Evolutionary conservation across 2,113 vertebrate species (phyloP).

Genomic region (Furnarius figulus): DNA sequence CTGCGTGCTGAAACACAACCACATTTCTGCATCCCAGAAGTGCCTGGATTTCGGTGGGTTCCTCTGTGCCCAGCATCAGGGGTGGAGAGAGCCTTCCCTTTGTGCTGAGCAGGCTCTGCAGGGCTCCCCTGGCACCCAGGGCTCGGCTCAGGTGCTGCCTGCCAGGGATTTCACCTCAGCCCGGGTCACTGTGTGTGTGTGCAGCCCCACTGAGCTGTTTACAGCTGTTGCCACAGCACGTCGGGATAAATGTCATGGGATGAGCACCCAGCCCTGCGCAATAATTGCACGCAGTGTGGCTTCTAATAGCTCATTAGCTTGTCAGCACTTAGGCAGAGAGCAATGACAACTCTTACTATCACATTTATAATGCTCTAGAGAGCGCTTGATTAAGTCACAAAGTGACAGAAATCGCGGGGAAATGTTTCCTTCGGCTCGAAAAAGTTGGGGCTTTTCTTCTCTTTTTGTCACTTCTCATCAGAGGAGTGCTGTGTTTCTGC

Average conservation of each 20-base stretch:
- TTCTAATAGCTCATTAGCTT: conserved; percentile 62
- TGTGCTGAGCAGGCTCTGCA: accelerated
- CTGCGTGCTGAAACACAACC: accelerated
- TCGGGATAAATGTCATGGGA: conserved; percentile 28
- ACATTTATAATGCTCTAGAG: conserved; percentile 41
- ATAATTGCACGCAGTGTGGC: conserved; percentile 30
- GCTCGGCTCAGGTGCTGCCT: not conserved
- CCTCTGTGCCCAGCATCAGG: not conserved
- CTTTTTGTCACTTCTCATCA: not conserved
- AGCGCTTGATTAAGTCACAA: conserved; percentile 46
- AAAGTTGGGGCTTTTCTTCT: not conserved
- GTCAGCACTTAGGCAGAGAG: conserved; percentile 60
- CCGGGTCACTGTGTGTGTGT: not conserved
- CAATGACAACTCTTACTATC: conserved; percentile 40
- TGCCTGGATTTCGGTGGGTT: accelerated
- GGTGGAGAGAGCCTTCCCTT: not conserved
- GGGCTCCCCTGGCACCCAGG: not conserved
- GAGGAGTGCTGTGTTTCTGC: not conserved
- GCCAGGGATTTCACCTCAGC: not conserved
- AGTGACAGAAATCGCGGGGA: not conserved
- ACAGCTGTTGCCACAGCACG: conserved; percentile 21
- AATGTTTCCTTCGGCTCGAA: not conserved
- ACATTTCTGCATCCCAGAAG: not conserved
- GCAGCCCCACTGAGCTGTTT: not conserved
- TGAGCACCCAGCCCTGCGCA: not conserved